These are phyloP conservation scores for Zapornia atra DNA, from an alignment of 2,113 vertebrate species.

Conservation along the genomic window DNA sequence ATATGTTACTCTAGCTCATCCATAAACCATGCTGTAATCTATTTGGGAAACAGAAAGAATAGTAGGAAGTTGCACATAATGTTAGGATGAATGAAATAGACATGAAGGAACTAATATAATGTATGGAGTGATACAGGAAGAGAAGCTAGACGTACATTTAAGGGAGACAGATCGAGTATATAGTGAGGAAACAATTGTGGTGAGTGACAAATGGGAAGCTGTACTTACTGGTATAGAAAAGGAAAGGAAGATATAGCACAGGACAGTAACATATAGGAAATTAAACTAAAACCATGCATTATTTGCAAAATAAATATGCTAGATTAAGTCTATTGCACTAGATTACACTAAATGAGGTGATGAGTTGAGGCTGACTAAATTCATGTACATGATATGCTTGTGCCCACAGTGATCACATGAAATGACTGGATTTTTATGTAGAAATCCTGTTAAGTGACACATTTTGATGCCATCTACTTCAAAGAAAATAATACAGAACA, in stretches of 20 bases:
- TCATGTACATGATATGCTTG: rapidly evolving
- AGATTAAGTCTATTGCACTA: not conserved
- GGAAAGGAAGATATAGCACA: not conserved
- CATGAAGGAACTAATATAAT: not conserved
- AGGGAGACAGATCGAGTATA: not conserved
- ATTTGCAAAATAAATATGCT: not conserved
- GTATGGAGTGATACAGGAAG: rapidly evolving
- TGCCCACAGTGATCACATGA: not conserved
- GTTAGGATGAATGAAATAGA: not conserved
- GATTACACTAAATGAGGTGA: not conserved
- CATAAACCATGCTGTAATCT: not conserved
- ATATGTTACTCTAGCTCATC: not conserved
- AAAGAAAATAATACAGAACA: not conserved
- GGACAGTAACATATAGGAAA: not conserved
- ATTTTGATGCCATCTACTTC: not conserved
- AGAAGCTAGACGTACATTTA: not conserved
- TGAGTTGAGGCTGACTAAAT: not conserved
- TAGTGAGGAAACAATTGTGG: not conserved
- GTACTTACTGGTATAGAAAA: not conserved
- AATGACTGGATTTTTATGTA: not conserved
- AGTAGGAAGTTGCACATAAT: not conserved
- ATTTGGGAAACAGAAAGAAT: not conserved
- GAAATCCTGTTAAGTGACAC: not conserved
- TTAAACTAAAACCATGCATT: not conserved
- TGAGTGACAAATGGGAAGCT: not conserved